Evolutionary conservation across 2,888 invertebrate genomes (phyloP).

Genomic region (Unio delphinus): DNA sequence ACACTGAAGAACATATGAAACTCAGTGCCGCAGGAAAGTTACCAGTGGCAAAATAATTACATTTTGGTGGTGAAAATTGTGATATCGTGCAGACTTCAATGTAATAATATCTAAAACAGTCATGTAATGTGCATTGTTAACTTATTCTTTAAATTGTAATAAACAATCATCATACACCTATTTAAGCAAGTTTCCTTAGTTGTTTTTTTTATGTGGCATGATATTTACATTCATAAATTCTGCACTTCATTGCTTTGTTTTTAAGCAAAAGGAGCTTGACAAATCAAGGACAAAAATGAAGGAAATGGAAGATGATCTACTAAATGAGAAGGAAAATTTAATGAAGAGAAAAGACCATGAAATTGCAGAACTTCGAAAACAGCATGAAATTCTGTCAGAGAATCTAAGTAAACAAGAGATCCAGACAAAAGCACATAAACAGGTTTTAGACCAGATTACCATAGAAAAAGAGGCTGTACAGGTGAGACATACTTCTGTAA

Average conservation of each 20-base stretch:
- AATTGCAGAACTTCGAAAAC: slow-evolving; percentile 53
- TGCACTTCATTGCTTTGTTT: slow-evolving; percentile 9
- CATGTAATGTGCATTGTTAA: no score
- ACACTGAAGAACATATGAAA: no score
- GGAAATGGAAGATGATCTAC: slow-evolving; percentile 51
- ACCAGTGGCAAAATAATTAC: no score
- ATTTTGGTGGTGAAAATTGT: no score
- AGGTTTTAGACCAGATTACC: slow-evolving; percentile 54
- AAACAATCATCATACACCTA: no score
- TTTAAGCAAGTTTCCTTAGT: background rate
- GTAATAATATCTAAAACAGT: no score
- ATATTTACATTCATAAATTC: background rate
- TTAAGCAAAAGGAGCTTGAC: slow-evolving; percentile 61
- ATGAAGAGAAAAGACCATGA: slow-evolving; percentile 52
- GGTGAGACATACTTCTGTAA: slow-evolving; percentile 30
- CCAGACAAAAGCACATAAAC: slow-evolving; percentile 61
- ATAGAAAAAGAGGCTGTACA: slow-evolving; percentile 60
- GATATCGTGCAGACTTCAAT: no score
- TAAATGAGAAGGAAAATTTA: slow-evolving; percentile 53
- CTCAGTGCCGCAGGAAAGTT: no score
- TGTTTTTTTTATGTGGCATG: background rate
- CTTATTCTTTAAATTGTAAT: no score
- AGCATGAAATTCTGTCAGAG: slow-evolving; percentile 36
- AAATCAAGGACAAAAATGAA: slow-evolving; percentile 56
- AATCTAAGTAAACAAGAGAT: slow-evolving; percentile 52